Conservation (phyloP, 2,113 vertebrate species). For the Podarcis muralis region DNA sequence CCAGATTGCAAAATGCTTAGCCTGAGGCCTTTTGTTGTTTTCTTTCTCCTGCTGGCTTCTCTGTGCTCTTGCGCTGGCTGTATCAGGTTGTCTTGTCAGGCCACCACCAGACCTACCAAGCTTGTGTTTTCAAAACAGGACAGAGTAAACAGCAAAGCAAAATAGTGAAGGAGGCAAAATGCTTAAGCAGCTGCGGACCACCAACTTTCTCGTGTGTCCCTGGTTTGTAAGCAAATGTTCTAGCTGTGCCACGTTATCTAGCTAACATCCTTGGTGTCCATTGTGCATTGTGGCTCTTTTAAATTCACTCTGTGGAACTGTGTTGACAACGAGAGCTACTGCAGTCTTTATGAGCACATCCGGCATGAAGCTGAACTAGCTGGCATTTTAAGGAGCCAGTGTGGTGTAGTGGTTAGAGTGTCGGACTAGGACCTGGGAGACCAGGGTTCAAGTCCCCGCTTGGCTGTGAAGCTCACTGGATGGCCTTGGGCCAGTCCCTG, state of each 20-base stretch:
- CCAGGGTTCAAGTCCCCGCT: no score
- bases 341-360: not conserved
- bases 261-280: not conserved
- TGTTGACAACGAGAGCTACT: not conserved
- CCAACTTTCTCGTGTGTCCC: not conserved
- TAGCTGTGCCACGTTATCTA: not conserved
- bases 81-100: not conserved
- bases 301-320: not conserved
- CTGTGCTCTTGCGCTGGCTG: not conserved
- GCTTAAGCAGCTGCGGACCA: not conserved
- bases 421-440: no score
- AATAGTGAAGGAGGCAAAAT: not conserved
- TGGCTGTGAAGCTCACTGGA: no score
- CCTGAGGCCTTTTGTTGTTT: constrained; percentile 5
- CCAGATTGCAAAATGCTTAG: not conserved
- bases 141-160: not conserved
- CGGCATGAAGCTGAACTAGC: not conserved
- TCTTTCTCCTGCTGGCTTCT: not conserved
- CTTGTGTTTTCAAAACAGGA: not conserved
- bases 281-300: not conserved
- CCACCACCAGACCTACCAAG: not conserved
- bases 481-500: no score
- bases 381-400: no score
- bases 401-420: no score
- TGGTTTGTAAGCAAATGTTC: not conserved